Evolutionary conservation across 2,113 vertebrate genomes (phyloP).

Genomic region (Dendropsophus ebraccatus): DNA sequence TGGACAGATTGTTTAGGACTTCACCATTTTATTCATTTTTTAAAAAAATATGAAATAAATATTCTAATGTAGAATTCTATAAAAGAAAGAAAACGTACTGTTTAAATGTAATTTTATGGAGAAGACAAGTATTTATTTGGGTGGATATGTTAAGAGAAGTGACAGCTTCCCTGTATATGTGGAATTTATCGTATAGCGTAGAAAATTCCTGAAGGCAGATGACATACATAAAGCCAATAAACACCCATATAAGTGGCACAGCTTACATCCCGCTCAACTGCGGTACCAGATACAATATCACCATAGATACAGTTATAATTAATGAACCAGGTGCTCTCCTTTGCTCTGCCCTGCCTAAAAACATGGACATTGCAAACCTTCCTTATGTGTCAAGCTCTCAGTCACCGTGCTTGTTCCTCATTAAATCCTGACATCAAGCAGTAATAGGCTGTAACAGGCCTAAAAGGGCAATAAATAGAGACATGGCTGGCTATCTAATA

Average conservation of each 20-base stretch:
- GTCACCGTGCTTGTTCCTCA: conserved; percentile 34
- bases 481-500: conserved; percentile 1
- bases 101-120: too few species aligned
- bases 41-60: too few species aligned
- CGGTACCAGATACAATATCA: background rate
- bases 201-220: background rate
- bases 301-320: conserved; percentile 32
- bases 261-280: background rate
- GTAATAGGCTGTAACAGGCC: conserved; percentile 13
- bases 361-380: background rate
- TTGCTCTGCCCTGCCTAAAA: background rate
- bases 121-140: too few species aligned
- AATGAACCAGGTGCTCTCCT: background rate
- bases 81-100: too few species aligned
- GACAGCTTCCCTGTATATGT: too few species aligned
- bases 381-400: background rate
- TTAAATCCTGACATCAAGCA: conserved; percentile 45
- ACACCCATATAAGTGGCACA: background rate
- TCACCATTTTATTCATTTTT: too few species aligned
- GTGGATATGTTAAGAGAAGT: too few species aligned
- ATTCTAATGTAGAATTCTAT: too few species aligned
- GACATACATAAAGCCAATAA: background rate
- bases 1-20: too few species aligned
- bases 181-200: background rate
- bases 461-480: conserved; percentile 31